Evolutionary conservation across 2,113 vertebrate genomes (phyloP).

Genomic region (Hippocampus mohnikei): DNA sequence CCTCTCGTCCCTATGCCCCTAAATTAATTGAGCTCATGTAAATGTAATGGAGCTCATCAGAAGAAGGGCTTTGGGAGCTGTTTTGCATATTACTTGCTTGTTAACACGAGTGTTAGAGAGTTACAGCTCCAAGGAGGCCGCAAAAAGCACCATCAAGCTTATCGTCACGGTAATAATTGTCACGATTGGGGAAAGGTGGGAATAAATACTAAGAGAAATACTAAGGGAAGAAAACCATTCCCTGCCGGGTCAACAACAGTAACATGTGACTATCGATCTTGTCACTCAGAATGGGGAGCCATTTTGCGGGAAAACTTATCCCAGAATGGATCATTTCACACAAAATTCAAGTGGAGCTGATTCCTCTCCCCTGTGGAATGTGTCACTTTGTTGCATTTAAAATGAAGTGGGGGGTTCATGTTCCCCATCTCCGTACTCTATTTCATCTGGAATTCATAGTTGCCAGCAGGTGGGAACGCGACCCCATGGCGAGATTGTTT

Average conservation of each 20-base stretch:
- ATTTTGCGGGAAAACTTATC: constrained; percentile 18
- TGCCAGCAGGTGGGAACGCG: constrained; percentile 38
- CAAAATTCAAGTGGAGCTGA: constrained; percentile 28
- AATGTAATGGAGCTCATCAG: constrained; percentile 65
- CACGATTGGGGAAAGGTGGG: constrained; percentile 41
- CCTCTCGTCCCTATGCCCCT: constrained; percentile 2
- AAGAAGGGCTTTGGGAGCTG: constrained; percentile 62
- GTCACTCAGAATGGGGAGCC: constrained; percentile 12
- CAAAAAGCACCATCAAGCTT: constrained; percentile 41
- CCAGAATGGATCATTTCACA: constrained; percentile 38
- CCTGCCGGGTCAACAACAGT: constrained; percentile 24
- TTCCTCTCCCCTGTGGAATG: constrained; percentile 20
- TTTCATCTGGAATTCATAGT: constrained; percentile 44
- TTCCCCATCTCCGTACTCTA: constrained; percentile 23
- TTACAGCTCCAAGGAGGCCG: constrained; percentile 42
- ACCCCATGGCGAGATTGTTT: constrained; percentile 27
- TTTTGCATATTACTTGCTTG: constrained; percentile 73
- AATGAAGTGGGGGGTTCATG: constrained; percentile 26
- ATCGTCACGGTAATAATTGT: constrained; percentile 49
- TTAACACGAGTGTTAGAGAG: constrained; percentile 58
- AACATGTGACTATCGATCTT: constrained; percentile 34
- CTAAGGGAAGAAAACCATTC: not conserved
- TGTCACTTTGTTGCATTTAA: constrained; percentile 45
- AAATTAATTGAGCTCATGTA: constrained; percentile 65
- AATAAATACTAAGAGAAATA: too few species aligned